Percentiles rank a stretch among this genome's conserved stretches.
These are phyloP conservation scores for Panonychus citri DNA, from an alignment of 1,140 invertebrate species.

Conservation along the genomic window DNA sequence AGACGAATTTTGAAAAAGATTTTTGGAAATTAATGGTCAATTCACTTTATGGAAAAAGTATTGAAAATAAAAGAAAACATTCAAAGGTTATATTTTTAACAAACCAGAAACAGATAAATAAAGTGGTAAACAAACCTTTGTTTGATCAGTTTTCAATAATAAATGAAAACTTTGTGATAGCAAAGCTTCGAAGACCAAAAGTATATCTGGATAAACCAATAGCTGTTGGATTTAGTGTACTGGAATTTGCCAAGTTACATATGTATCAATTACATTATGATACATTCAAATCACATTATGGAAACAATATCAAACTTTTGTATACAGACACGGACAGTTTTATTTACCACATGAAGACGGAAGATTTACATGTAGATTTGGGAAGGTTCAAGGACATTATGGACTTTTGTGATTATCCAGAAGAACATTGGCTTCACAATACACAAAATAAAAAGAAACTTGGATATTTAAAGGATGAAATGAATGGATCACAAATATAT, in stretches of 20 bases:
- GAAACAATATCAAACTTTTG: slow-evolving; percentile 8
- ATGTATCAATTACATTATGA: slow-evolving; percentile 20
- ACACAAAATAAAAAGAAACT: slow-evolving; percentile 26
- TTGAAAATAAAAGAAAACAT: slow-evolving; percentile 27
- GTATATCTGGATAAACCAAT: slow-evolving; percentile 16
- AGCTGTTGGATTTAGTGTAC: slow-evolving; percentile 16
- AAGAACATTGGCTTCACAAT: slow-evolving; percentile 11
- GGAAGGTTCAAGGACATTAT: slow-evolving; percentile 9
- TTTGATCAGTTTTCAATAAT: slow-evolving; percentile 19
- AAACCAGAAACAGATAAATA: slow-evolving; percentile 17
- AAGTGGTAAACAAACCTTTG: slow-evolving; percentile 21
- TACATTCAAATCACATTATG: slow-evolving; percentile 15
- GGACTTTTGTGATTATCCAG: slow-evolving; percentile 13
- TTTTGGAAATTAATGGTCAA: slow-evolving; percentile 25
- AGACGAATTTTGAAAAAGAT: slow-evolving; percentile 18
- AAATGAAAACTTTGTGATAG: slow-evolving; percentile 7
- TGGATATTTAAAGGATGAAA: slow-evolving; percentile 29
- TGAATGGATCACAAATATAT: slow-evolving; percentile 19
- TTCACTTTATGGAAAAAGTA: slow-evolving; percentile 26
- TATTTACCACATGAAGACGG: slow-evolving; percentile 10
- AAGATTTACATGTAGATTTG: slow-evolving; percentile 14
- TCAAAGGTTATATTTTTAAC: slow-evolving; percentile 22
- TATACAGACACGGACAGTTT: slow-evolving; percentile 12
- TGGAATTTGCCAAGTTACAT: slow-evolving; percentile 16
- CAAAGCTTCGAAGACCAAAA: slow-evolving; percentile 12